These are phyloP conservation scores for Marronus borbonicus DNA, from an alignment of 2,888 invertebrate species.

Conservation along the genomic window DNA sequence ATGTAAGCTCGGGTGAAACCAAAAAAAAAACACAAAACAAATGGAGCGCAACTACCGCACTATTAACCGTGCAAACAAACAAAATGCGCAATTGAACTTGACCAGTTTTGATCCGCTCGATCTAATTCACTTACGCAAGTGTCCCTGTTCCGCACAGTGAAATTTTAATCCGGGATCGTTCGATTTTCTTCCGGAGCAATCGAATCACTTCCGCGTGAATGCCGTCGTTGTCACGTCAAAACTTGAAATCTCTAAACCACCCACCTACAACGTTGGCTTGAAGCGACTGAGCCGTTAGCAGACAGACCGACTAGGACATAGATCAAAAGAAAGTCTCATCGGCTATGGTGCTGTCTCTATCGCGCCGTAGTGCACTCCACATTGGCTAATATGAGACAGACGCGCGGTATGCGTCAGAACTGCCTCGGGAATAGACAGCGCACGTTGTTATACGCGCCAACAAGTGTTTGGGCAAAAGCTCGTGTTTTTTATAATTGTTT, in stretches of 20 bases:
- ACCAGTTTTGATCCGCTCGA: conserved; percentile 13
- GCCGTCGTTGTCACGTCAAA: conserved; percentile 4
- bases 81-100: conserved; percentile 30
- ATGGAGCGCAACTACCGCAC: conserved; percentile 21
- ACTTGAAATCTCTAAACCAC: conserved; percentile 15
- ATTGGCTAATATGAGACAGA: conserved; percentile 13
- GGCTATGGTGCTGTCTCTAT: conserved; percentile 54
- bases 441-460: conserved; percentile 37
- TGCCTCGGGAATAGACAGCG: conserved; percentile 15
- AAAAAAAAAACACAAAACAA: conserved; percentile 29
- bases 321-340: conserved; percentile 60
- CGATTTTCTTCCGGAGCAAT: neutral
- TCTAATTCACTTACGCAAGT: conserved; percentile 8
- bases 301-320: conserved; percentile 45
- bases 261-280: conserved; percentile 47
- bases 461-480: conserved; percentile 47
- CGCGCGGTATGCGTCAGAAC: conserved; percentile 23
- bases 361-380: conserved; percentile 40
- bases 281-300: conserved; percentile 40
- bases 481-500: conserved; percentile 31
- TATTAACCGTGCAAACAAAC: conserved; percentile 43
- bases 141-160: neutral
- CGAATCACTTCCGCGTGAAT: conserved; percentile 23
- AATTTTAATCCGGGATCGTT: neutral
- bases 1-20: too few species aligned